Percentiles rank a stretch among this genome's conserved stretches.
Evolutionary conservation across 1,140 invertebrate genomes (phyloP).

Genomic region (Eriosoma lanigerum): DNA sequence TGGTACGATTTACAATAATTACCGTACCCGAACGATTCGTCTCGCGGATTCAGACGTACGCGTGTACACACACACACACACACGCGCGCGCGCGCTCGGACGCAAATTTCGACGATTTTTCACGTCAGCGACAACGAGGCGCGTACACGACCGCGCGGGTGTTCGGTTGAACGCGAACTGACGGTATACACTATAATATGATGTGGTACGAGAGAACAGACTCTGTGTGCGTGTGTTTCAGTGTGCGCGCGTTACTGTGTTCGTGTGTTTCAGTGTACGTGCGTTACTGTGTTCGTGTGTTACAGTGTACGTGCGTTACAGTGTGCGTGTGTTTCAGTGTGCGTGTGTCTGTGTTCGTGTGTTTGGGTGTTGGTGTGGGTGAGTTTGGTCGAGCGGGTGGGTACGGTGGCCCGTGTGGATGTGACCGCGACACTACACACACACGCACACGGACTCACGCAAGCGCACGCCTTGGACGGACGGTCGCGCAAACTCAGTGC

Average conservation of each 20-base stretch:
- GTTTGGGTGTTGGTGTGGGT: neutral
- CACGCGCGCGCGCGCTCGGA: neutral
- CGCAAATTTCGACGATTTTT: neutral
- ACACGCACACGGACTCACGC: neutral
- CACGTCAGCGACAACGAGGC: neutral
- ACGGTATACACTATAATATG: neutral
- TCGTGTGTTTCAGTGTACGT: too few relatives aligned
- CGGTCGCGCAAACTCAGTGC: neutral
- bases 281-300: too few relatives aligned
- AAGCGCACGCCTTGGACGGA: neutral
- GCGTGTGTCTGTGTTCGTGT: neutral
- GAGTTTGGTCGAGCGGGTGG: neutral
- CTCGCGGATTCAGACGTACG: neutral
- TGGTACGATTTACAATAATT: too few relatives aligned
- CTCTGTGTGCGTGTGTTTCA: neutral
- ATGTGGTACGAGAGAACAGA: neutral
- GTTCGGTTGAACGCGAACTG: slow-evolving; percentile 45
- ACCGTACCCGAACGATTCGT: too few relatives aligned
- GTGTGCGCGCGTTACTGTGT: neutral
- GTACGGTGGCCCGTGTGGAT: slow-evolving; percentile 11
- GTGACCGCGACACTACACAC: slow-evolving; percentile 43
- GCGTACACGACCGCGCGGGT: neutral
- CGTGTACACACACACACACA: neutral
- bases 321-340: neutral
- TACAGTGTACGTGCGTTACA: neutral